phyloP scores from a whole-genome alignment of 2,797 vertebrate genomes.

The Amphiprion clarkii region DNA sequence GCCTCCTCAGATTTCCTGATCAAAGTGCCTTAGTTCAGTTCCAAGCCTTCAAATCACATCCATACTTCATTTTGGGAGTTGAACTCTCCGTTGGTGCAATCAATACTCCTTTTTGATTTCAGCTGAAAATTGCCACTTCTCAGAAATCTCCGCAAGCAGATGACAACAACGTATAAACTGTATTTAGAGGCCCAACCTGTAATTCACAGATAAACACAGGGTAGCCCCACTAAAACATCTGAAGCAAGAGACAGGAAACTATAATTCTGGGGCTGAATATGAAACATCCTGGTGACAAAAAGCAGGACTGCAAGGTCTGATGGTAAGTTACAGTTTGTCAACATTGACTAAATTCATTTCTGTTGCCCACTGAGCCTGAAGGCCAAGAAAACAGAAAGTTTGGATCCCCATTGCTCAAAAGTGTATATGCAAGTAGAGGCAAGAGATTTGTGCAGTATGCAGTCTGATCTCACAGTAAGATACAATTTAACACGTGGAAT shows the following conservation, averaged over 20 bases:
- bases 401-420: constrained; percentile 7
- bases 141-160: constrained; percentile 59
- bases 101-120: constrained; percentile 74
- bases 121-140: constrained; percentile 64
- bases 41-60: constrained; percentile 70
- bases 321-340: constrained; percentile 33
- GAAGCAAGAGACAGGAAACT: constrained; percentile 1
- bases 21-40: constrained; percentile 75
- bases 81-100: constrained; percentile 60
- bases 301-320: constrained; percentile 40
- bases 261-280: constrained; percentile 41
- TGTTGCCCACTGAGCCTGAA: constrained; percentile 13
- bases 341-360: constrained; percentile 33
- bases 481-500: neutral
- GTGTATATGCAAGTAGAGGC: constrained; percentile 3
- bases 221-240: constrained; percentile 45
- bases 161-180: constrained; percentile 64
- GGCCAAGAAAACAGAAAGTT: neutral
- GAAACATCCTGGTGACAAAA: constrained; percentile 43
- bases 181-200: constrained; percentile 64
- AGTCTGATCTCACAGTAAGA: neutral
- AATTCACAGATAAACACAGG: constrained; percentile 63
- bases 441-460: neutral
- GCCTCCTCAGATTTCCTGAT: constrained; percentile 77
- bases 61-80: constrained; percentile 66